Percentiles rank a stretch among this genome's conserved stretches.
Evolutionary conservation across 2,113 vertebrate species (phyloP).

Genomic region (Ardeotis arabs): DNA sequence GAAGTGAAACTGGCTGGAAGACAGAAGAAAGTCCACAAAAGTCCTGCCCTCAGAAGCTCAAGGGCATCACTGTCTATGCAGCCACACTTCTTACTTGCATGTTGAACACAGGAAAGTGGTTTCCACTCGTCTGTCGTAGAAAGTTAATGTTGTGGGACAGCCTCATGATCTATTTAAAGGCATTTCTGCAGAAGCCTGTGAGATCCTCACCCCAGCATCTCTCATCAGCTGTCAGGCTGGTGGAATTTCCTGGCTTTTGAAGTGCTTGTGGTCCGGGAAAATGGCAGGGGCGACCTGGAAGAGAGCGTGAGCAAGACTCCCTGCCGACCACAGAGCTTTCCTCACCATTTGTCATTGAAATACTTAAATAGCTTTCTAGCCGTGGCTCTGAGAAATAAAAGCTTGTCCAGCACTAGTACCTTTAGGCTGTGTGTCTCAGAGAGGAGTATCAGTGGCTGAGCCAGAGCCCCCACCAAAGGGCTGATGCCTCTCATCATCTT

Average conservation of each 20-base stretch:
- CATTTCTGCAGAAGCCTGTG: neutral
- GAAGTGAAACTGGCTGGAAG: neutral
- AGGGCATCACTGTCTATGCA: neutral
- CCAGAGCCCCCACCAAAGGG: neutral
- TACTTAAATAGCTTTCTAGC: slow-evolving; percentile 1
- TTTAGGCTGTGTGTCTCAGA: neutral
- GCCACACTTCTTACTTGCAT: neutral
- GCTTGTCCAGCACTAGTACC: neutral
- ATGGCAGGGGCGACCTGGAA: neutral
- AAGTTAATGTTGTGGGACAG: slow-evolving; percentile 24
- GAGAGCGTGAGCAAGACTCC: neutral
- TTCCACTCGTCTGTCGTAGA: neutral
- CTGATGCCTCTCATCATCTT: neutral
- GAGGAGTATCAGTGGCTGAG: neutral
- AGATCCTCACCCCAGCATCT: neutral
- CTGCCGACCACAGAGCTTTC: neutral
- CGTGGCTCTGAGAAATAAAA: neutral
- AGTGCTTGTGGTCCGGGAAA: slow-evolving; percentile 25
- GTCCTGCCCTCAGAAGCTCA: neutral
- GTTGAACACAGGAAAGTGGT: neutral
- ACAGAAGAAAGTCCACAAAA: neutral
- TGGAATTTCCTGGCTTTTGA: slow-evolving; percentile 48
- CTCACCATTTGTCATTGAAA: neutral
- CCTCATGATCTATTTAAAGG: slow-evolving; percentile 30
- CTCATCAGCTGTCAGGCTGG: slow-evolving; percentile 36